These are phyloP conservation scores for Halictus rubicundus DNA, from an alignment of 1,140 invertebrate species.

Conservation along the genomic window DNA sequence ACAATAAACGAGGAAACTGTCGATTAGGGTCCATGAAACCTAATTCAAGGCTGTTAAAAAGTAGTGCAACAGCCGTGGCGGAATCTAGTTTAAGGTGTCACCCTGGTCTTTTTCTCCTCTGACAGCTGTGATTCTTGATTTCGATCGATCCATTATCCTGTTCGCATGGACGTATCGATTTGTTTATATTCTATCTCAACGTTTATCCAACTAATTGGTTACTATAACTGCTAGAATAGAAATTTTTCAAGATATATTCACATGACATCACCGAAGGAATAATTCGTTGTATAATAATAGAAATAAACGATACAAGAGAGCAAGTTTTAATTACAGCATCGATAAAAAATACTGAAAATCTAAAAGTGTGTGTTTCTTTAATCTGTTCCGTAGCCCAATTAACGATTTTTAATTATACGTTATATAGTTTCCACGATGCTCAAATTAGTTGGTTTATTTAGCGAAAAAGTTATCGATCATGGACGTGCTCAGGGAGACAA, in stretches of 20 bases:
- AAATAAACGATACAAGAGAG: background rate
- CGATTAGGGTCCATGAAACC: slow-evolving; percentile 55
- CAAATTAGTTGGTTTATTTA: background rate
- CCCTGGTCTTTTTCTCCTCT: background rate
- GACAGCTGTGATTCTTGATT: background rate
- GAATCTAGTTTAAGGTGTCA: slow-evolving; percentile 37
- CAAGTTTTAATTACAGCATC: background rate
- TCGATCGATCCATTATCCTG: background rate
- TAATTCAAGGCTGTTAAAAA: slow-evolving; percentile 62
- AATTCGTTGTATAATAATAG: background rate
- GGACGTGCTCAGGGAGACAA: slow-evolving; percentile 40
- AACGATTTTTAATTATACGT: background rate
- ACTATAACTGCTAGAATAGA: background rate
- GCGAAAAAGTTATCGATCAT: slow-evolving; percentile 8
- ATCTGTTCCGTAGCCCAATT: background rate
- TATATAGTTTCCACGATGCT: background rate
- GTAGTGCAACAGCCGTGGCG: slow-evolving; percentile 37
- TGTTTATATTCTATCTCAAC: background rate
- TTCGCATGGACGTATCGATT: background rate
- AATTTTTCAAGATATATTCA: background rate
- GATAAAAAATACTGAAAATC: background rate
- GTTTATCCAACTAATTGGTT: background rate
- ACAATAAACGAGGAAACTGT: slow-evolving; percentile 55
- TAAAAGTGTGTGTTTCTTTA: background rate
- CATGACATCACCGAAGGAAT: background rate